phyloP scores from a whole-genome alignment of 53 echinoderm and acorn worm species.

The Paracentrotus lividus region DNA sequence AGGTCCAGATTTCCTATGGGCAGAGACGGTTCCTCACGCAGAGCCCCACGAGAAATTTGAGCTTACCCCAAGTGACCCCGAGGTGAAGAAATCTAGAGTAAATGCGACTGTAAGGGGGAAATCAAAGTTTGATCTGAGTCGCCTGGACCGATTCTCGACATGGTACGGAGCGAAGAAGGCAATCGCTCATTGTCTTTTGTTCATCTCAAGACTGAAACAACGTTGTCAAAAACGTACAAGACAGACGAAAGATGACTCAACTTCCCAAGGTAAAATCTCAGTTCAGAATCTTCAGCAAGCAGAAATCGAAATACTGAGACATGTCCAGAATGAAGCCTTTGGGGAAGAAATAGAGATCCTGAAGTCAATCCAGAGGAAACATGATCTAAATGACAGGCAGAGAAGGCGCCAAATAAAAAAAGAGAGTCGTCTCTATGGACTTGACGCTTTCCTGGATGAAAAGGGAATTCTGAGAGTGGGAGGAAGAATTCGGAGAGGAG shows the following conservation, averaged over 20 bases:
- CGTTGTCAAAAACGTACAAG: background rate
- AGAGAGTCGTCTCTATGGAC: too few relatives aligned
- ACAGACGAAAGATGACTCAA: background rate
- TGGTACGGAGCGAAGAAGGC: conserved; percentile 72
- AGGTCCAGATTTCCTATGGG: conserved; percentile 60
- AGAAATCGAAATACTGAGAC: conserved; percentile 68
- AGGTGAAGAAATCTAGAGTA: conserved; percentile 64
- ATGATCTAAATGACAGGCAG: too few relatives aligned
- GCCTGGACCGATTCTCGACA: conserved; percentile 73
- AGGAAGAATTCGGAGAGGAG: background rate
- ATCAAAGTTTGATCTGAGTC: conserved; percentile 5
- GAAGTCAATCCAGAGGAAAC: conserved; percentile 25
- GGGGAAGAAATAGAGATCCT: conserved; percentile 66
- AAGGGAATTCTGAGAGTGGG: too few relatives aligned
- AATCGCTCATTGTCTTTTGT: conserved; percentile 69
- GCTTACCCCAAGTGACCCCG: conserved; percentile 66
- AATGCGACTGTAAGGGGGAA: background rate
- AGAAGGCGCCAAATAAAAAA: too few relatives aligned
- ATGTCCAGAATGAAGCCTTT: conserved; percentile 66
- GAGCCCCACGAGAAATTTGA: background rate
- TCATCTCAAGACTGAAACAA: conserved; percentile 58
- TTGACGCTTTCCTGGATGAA: too few relatives aligned
- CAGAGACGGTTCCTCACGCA: background rate
- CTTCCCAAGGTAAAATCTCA: background rate
- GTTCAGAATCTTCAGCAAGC: conserved; percentile 61